Conservation (phyloP, 2,797 vertebrate genomes). For the Sebastolobus alascanus region DNA sequence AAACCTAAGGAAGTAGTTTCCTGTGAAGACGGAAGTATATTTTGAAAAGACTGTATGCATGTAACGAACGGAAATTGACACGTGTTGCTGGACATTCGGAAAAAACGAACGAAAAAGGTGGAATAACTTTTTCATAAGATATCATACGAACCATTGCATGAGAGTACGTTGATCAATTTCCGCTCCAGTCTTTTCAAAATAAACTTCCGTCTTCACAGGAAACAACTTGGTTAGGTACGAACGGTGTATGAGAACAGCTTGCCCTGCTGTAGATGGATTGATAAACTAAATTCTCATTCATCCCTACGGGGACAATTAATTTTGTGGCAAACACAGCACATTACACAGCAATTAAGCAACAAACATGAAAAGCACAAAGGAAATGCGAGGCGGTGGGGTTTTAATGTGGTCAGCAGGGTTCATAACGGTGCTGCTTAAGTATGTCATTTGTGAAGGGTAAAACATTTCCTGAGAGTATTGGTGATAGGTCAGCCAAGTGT, state of each 20-base stretch:
- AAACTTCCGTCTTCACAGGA: no score
- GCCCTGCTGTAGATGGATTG: not conserved
- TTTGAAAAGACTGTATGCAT: no score
- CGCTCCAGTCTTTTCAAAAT: no score
- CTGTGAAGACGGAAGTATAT: rapidly evolving
- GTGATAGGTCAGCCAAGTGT: constrained; percentile 62
- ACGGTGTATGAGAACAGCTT: no score
- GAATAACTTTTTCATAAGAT: no score
- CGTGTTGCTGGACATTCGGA: no score
- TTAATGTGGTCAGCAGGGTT: constrained; percentile 52
- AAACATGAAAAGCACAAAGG: constrained; percentile 36
- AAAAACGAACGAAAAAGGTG: no score
- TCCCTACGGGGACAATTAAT: not conserved
- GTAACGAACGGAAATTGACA: no score
- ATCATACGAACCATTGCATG: no score
- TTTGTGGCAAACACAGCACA: constrained; percentile 28
- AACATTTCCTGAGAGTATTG: constrained; percentile 53
- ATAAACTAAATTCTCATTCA: constrained; percentile 21
- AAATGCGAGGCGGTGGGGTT: constrained; percentile 25
- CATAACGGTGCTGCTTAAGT: constrained; percentile 33
- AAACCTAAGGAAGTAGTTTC: no score
- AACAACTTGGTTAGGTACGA: no score
- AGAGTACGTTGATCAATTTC: no score
- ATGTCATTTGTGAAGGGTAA: constrained; percentile 56
- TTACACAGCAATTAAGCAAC: constrained; percentile 50